Evolutionary conservation across 2,888 invertebrate genomes (phyloP).

Genomic region (Dendrolimus pini): DNA sequence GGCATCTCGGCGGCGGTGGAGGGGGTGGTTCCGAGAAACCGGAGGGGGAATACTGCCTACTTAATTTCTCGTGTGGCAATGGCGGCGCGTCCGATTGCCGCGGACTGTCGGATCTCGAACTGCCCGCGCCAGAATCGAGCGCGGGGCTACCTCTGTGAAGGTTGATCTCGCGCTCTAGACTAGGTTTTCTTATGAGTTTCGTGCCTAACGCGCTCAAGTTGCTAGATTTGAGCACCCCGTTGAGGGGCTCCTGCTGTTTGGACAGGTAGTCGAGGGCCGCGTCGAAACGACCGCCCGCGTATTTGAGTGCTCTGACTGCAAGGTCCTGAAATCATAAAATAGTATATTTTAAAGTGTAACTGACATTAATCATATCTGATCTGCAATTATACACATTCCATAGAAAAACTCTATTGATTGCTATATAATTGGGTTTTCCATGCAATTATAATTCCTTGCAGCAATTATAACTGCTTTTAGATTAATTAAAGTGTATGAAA

Average conservation of each 20-base stretch:
- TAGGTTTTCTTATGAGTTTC: conserved; percentile 91
- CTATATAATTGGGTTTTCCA: conserved; percentile 1
- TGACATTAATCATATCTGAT: neutral
- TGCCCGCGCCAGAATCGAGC: conserved; percentile 91
- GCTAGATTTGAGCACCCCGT: conserved; percentile 71
- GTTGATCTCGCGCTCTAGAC: conserved; percentile 88
- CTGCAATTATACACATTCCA: no score
- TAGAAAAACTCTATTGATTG: no score
- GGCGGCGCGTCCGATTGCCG: conserved; percentile 78
- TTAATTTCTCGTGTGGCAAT: conserved; percentile 80
- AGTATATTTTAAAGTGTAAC: neutral
- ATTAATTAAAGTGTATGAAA: conserved; percentile 3
- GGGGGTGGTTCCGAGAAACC: conserved; percentile 81
- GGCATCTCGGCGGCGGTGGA: conserved; percentile 84
- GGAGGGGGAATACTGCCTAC: conserved; percentile 84
- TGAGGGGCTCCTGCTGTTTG: conserved; percentile 77
- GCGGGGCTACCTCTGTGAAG: conserved; percentile 90
- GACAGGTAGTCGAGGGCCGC: conserved; percentile 82
- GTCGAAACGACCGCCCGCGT: conserved; percentile 82
- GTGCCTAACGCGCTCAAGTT: conserved; percentile 78
- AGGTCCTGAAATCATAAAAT: conserved; percentile 75
- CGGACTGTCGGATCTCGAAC: conserved; percentile 93
- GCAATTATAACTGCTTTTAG: conserved; percentile 1
- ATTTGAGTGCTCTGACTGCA: conserved; percentile 81
- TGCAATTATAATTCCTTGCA: conserved; percentile 3